Base-by-base conservation (phyloP, 2,113 vertebrate genomes). In the Odobenus rosmarus region DNA sequence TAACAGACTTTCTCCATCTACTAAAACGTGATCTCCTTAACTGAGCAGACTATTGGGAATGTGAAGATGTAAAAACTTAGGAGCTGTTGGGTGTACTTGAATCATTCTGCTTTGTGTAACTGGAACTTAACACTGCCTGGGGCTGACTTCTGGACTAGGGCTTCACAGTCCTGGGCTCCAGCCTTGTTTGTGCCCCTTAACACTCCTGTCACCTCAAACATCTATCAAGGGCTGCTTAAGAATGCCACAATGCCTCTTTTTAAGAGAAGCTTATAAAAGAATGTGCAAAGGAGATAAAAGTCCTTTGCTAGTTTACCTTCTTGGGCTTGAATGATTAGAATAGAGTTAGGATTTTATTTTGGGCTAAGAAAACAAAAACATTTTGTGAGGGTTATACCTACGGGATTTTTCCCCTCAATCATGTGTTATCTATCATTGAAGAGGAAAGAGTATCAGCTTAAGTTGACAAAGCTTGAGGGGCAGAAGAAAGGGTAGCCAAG, bases 311-410 rank as follows among this genome's bases (percentile, higher is more conserved):
- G 46, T 71, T 42, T 18, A 53, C 49, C 31, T 76, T 86, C 62
- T 72, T 69, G 49, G 14, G 39, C 18, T 55, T 90, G 28, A 88
- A 79, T 82, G 85, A 57, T 64, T 61, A 77, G 61, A 53, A 94
- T 31, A n/a, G 59, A 67, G 31, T 92, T 85, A 62, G 81, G 72
- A 53, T 89, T 93, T 97, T 93, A 93, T 82, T 88, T 88, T 1
- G 9, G 46, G 53, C 26, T 53, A 31, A 93, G 72, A 46, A 94
- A 96, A 87, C 61, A 77, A n/a, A 69, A 36, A n/a, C 33, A 71
- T 53, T 71, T 83, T 83, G 36, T 49, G 57, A 46, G 5, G 24
- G 57, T 46, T 74, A 62, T 19, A 79, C 49, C 39, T 24, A 31
- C 0, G 57, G 62, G 9, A 57, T 26, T 31, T 51, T 49, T 16